Percentiles rank a stretch among this genome's conserved stretches.
phyloP scores from a whole-genome alignment of 2,888 invertebrate genomes.

The Drosophila meridionalis region DNA sequence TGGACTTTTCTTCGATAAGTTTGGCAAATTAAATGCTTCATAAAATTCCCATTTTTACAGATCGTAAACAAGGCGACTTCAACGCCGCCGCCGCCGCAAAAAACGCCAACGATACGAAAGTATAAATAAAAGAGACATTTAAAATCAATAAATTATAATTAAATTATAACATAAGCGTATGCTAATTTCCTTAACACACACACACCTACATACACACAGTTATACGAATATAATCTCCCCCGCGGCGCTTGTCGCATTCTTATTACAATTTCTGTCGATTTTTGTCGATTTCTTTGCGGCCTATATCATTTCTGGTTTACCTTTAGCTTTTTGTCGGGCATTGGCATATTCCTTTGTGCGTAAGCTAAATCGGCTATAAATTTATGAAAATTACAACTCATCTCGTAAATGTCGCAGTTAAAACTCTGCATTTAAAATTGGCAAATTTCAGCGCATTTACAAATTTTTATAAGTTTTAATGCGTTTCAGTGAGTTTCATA shows the following conservation, averaged over 20 bases:
- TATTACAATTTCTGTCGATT: constrained; percentile 56
- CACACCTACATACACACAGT: constrained; percentile 8
- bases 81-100: constrained; percentile 76
- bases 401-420: constrained; percentile 58
- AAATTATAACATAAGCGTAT: constrained; percentile 82
- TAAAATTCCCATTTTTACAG: constrained; percentile 78
- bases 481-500: background rate
- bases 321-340: constrained; percentile 32
- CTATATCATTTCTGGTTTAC: constrained; percentile 45
- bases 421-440: constrained; percentile 41
- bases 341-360: constrained; percentile 54
- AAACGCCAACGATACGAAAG: constrained; percentile 22
- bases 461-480: constrained; percentile 19
- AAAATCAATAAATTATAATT: constrained; percentile 83
- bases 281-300: constrained; percentile 55
- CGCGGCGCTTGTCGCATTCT: constrained; percentile 68
- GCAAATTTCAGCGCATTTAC: constrained; percentile 35
- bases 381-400: constrained; percentile 55
- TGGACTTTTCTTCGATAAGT: constrained; percentile 26
- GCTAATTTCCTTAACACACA: constrained; percentile 71
- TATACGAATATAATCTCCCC: constrained; percentile 43
- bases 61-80: constrained; percentile 81
- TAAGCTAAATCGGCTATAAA: constrained; percentile 44
- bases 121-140: constrained; percentile 60
- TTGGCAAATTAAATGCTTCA: constrained; percentile 67